phyloP scores from a whole-genome alignment of 2,797 vertebrate genomes.

The Sphaeramia orbicularis region DNA sequence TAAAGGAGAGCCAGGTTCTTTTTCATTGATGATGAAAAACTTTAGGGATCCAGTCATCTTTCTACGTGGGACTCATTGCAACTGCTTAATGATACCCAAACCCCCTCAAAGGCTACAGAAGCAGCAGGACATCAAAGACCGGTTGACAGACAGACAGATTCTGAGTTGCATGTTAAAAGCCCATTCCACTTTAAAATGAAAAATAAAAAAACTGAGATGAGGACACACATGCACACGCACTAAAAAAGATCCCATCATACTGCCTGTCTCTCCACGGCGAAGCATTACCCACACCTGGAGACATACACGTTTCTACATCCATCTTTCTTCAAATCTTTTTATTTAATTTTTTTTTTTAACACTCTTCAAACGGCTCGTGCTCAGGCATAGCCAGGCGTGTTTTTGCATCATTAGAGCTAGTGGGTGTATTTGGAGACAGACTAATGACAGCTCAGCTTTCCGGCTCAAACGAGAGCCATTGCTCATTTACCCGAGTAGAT shows the following conservation, averaged over 20 bases:
- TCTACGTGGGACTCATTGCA: slow-evolving; percentile 71
- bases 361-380: slow-evolving; percentile 73
- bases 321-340: slow-evolving; percentile 67
- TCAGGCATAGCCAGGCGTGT: slow-evolving; percentile 71
- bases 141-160: slow-evolving; percentile 75
- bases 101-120: slow-evolving; percentile 73
- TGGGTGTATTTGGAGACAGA: slow-evolving; percentile 73
- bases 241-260: slow-evolving; percentile 40
- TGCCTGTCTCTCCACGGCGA: slow-evolving; percentile 32
- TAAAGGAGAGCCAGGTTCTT: slow-evolving; percentile 48
- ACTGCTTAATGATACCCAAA: slow-evolving; percentile 74
- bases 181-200: slow-evolving; percentile 67
- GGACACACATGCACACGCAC: neutral
- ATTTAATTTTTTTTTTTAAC: slow-evolving; percentile 32
- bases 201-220: slow-evolving; percentile 58
- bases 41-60: slow-evolving; percentile 69
- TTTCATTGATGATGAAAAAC: slow-evolving; percentile 74
- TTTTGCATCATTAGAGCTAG: slow-evolving; percentile 81
- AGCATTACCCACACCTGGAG: slow-evolving; percentile 67
- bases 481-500: slow-evolving; percentile 72
- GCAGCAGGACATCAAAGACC: slow-evolving; percentile 80
- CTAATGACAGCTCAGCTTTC: slow-evolving; percentile 79
- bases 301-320: slow-evolving; percentile 50
- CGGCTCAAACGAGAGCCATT: slow-evolving; percentile 70
- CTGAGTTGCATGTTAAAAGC: slow-evolving; percentile 76